Evolutionary conservation across 2,888 invertebrate genomes (phyloP), one percentile per base, ranked within the genome.

Genomic region (Halocaridina rubra): DNA sequence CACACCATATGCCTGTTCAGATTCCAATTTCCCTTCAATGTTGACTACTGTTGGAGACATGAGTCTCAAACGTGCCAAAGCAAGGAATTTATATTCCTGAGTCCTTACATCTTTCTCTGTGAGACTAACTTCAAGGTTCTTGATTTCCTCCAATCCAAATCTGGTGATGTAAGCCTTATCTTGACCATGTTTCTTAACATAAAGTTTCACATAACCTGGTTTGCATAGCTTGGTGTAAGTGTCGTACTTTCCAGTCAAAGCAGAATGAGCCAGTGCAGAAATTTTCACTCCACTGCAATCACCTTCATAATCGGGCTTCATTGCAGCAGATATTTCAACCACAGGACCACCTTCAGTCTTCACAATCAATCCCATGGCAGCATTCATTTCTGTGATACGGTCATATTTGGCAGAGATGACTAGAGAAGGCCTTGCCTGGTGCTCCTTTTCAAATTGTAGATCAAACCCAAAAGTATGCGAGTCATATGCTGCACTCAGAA

Each of bases 341-440:
- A 53, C 53, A n/a, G 53, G 53, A 3, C 53, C 53, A n/a, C 3
- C 53, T 10, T 53, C 53, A 13, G 53, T 53, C 19, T 19, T 53
- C 53, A 53, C 53, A n/a, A 19, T 53, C n/a, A 53, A 53, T 53
- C n/a, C 53, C 19, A 53, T 19, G 4, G 53, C 53, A 13, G 53
- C 53, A 10, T 53, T 53, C 19, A 16, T 53, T 53, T 19, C 53
- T n/a, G 19, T n/a, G 53, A 16, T 46, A n/a, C 24, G 59, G 72
- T 84, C 82, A 33, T 78, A 84, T 32, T 78, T 84, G 71, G 71
- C 78, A 39, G 16, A 30, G 7, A 72, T 46, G 7, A 77, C 22
- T 13, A 84, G 24, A n/a, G 78, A 78, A 30, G 53, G 39, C 16
- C 27, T 57, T 2, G 77, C 74, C 0, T 71, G 46, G 3, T 77